Evolutionary conservation across 2,888 invertebrate genomes (phyloP), one percentile per base, ranked within the genome.

Genomic region (Dryocosmus kuriphilus): DNA sequence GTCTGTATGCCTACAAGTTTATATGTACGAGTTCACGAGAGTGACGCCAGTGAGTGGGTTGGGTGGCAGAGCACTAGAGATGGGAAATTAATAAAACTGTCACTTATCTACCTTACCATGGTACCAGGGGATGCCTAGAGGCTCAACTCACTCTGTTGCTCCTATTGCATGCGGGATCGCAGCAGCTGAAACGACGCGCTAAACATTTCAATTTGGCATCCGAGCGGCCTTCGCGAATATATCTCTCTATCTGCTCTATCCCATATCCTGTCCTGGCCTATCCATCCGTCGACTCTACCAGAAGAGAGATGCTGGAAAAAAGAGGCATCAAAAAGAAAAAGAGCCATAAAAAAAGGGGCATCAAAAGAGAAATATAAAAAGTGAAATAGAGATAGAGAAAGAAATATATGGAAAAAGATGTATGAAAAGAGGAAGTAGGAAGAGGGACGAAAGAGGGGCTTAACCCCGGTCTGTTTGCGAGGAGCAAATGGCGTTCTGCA

Each of bases 81-180:
- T 93, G 93, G 93, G 93, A 94, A 95, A 95, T 95, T 95, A 95
- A 95, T 95, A 95, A 95, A 95, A 94, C 94, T 94, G 95, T 95
- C 95, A 94, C 94, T 94, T 94, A 93, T 94, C 93, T 93, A 92
- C 91, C 91, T 80, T 27, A 77, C 51, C 55, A 76, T 32, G 79
- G 78, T 80, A 75, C 77, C 82, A 55, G 74, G 80, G 80, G 77
- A 79, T 80, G 74, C 62, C 80, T 79, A 60, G 75, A 61, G 76
- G 76, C 67, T 65, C 63, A 35, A 35, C 79, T 74, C n/a, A n/a
- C 77, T 80, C 79, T 79, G 77, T 78, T 78, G 67, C 76, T 57
- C 30, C 57, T 46, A 83, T 79, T 77, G 82, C 80, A 81, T 82
- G 82, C 80, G 83, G 84, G 84, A 86, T 85, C 84, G 80, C 85